phyloP scores from a whole-genome alignment of 1,140 invertebrate species.

The Pseudachorutes palmiensis region DNA sequence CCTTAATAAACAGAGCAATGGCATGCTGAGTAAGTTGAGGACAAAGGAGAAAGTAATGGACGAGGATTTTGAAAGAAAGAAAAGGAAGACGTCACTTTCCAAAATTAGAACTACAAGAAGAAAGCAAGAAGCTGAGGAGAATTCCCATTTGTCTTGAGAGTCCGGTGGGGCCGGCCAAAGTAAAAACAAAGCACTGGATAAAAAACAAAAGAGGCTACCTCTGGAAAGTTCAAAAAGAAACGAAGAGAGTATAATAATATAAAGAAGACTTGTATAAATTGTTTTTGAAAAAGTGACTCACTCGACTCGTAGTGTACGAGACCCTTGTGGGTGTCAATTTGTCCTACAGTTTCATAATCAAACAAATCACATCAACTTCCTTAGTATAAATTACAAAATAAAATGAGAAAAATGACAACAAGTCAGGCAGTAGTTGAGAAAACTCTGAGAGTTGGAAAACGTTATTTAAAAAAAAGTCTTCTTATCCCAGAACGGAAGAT shows the following conservation, averaged over 20 bases:
- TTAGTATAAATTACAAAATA: neutral
- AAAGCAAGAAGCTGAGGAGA: no score
- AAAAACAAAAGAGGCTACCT: neutral
- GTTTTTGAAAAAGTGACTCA: no score
- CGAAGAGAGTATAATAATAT: neutral
- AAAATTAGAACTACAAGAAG: no score
- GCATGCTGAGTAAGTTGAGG: no score
- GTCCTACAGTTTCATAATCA: conserved; percentile 8
- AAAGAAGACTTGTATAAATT: no score
- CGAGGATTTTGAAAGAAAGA: no score
- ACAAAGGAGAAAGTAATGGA: no score
- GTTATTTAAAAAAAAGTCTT: no score
- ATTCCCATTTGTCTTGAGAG: neutral
- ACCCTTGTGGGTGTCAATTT: conserved; percentile 8
- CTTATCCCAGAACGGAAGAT: no score
- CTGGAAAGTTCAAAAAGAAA: neutral
- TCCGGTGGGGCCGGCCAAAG: neutral
- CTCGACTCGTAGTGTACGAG: conserved; percentile 11
- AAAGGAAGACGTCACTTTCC: no score
- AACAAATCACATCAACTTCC: conserved; percentile 4
- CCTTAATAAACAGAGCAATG: no score
- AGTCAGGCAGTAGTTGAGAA: neutral
- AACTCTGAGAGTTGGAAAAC: no score
- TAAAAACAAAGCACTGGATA: neutral
- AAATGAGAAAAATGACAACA: neutral